Evolutionary conservation across 2,113 vertebrate species (phyloP), one percentile per base, ranked within the genome.

Genomic region (Colaptes auratus): DNA sequence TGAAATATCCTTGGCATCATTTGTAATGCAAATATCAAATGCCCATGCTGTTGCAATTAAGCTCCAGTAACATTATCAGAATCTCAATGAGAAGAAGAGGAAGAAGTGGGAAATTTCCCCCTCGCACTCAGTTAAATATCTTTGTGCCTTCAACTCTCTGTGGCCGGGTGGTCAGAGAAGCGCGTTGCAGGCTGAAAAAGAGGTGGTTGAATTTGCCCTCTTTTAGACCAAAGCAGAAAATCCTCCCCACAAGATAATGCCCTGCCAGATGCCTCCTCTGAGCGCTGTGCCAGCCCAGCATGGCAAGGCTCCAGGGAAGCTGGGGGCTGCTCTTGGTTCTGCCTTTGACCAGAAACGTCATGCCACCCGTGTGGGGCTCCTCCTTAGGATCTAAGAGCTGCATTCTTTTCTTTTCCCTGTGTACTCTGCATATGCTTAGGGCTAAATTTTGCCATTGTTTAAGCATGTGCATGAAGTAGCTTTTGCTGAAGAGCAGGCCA

Each of bases 401-500:
- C 61, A 91, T 93, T 93, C 88, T 92, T 94, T 58, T 91, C 81
- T 94, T 93, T 88, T 91, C 69, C 85, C 67, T 92, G 89, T 85
- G 89, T 93, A 63, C 89, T 91, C 73, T 0, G 1, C 28, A 15
- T 91, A 63, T 0, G 84, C 92, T 93, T 73, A 82, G 56, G 89
- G 91, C 92, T 95, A 93, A 85, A 67, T 93, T 95, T 93, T 93
- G 72, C 61, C 75, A 64, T 93, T 96, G 93, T 95, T 72, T 74
- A 92, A 94, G 31, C 23, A 20, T 93, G 63, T 73, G 70, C 78
- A 69, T 76, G 27, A 91, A 92, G 76, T 30, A 91, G 60, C 58
- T 95, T 70, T 88, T 92, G 79, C 87, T 95, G 72, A 80, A 77
- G 91, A 95, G 53, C 28, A 58, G 36, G 33, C 67, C 52, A 86